A percentile compares a stretch with the other conserved stretches of the same genome.
phyloP scores from a whole-genome alignment of 2,888 invertebrate species.

The Alitta virens region DNA sequence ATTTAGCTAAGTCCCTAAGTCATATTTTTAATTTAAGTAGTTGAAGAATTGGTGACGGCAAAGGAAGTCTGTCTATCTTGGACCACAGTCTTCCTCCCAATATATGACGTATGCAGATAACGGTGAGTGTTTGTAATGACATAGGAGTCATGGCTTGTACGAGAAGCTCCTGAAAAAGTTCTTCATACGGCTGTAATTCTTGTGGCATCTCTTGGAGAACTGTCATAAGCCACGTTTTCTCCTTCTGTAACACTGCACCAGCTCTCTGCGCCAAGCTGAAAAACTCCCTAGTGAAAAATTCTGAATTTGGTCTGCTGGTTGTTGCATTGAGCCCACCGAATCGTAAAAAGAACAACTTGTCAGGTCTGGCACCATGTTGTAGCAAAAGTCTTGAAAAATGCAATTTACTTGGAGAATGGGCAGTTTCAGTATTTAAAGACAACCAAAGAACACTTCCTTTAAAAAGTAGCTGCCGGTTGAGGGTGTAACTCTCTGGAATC shows the following conservation, averaged over 20 bases:
- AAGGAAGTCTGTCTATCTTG: constrained; percentile 19
- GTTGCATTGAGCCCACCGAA: constrained; percentile 22
- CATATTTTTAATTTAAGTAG: background rate
- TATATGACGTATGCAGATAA: background rate
- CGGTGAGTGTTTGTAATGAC: constrained; percentile 15
- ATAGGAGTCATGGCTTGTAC: constrained; percentile 6
- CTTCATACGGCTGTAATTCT: constrained; percentile 18
- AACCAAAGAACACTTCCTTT: constrained; percentile 17
- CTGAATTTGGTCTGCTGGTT: constrained; percentile 14
- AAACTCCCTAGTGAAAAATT: constrained; percentile 20
- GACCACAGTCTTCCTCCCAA: constrained; percentile 13
- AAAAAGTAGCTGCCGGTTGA: constrained; percentile 19
- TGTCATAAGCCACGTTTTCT: constrained; percentile 21
- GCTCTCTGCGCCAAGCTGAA: constrained; percentile 16
- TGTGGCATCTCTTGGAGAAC: constrained; percentile 22
- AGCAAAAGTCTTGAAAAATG: constrained; percentile 14
- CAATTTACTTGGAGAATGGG: constrained; percentile 10
- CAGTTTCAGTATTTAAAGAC: constrained; percentile 14
- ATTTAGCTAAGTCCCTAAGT: too few species aligned
- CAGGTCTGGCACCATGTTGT: constrained; percentile 24
- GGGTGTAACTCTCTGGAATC: constrained; percentile 4
- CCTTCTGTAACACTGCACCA: constrained; percentile 20
- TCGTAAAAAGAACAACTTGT: constrained; percentile 22
- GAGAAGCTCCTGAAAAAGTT: constrained; percentile 17
- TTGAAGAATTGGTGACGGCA: constrained; percentile 16